A percentile compares a stretch with the other conserved stretches of the same genome.
phyloP scores from a whole-genome alignment of 2,113 vertebrate species.

The Clarias batrachus region DNA sequence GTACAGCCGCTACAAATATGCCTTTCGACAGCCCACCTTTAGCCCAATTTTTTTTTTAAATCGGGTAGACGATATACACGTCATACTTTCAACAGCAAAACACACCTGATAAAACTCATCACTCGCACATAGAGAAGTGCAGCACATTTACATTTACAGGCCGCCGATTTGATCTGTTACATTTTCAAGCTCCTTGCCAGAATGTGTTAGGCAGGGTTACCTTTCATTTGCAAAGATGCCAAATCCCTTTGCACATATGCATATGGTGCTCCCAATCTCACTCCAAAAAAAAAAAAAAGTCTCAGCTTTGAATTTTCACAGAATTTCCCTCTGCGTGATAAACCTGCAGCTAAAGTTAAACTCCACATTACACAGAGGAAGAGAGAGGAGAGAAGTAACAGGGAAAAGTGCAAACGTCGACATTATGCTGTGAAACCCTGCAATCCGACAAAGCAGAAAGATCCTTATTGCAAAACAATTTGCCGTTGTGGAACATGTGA shows the following conservation, averaged over 20 bases:
- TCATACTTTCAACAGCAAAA: not conserved
- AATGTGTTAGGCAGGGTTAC: conserved; percentile 25
- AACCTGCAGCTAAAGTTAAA: conserved; percentile 31
- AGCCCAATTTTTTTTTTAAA: too few relatives aligned
- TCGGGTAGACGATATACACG: not conserved
- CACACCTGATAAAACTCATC: not conserved
- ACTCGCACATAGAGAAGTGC: not conserved
- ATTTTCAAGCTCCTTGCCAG: not conserved
- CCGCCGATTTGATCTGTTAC: not conserved
- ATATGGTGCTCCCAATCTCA: conserved; percentile 6
- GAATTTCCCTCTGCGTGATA: conserved; percentile 21
- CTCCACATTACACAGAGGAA: not conserved
- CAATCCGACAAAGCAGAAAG: conserved; percentile 30
- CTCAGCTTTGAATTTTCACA: conserved; percentile 15
- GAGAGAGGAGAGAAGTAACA: not conserved
- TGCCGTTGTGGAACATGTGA: not conserved
- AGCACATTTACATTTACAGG: not conserved
- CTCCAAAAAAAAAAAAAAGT: conserved; percentile 8
- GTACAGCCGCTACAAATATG: not conserved
- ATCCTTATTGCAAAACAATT: conserved; percentile 5
- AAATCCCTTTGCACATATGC: conserved; percentile 44
- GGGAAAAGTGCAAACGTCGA: conserved; percentile 13
- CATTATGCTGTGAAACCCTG: conserved; percentile 20
- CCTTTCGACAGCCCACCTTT: not conserved
- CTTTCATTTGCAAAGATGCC: conserved; percentile 35